Percentiles rank a stretch among this genome's conserved stretches.
Evolutionary conservation across 1,140 invertebrate genomes (phyloP).

Genomic region (Nixonia krombeini): DNA sequence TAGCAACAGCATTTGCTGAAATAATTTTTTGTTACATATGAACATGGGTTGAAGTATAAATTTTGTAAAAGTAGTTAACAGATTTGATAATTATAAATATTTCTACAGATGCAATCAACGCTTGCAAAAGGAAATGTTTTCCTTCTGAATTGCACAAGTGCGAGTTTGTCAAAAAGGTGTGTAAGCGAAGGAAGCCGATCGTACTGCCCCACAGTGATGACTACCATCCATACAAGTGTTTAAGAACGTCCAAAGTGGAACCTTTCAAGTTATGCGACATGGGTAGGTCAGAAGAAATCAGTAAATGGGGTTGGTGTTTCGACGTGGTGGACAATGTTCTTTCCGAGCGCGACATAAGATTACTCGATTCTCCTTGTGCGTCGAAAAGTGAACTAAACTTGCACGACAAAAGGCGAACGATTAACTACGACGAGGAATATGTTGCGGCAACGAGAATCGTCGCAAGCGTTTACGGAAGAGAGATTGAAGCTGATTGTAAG

Average conservation of each 20-base stretch:
- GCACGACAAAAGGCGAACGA: not conserved
- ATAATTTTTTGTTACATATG: no score
- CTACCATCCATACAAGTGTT: not conserved
- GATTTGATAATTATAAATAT: no score
- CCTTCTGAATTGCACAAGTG: no score
- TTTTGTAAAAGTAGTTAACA: no score
- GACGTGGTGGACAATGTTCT: conserved; percentile 16
- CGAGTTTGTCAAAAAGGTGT: not conserved
- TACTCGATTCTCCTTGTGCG: not conserved
- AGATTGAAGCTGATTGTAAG: not conserved
- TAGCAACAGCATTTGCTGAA: no score
- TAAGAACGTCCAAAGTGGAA: not conserved
- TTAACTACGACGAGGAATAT: not conserved
- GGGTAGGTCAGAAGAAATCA: conserved; percentile 18
- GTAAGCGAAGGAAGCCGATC: not conserved
- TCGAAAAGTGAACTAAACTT: not conserved
- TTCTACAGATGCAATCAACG: no score
- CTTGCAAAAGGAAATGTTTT: no score
- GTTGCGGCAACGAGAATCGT: not conserved
- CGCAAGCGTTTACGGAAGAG: no score
- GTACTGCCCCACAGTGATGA: not conserved
- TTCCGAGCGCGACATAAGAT: not conserved
- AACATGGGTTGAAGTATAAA: no score
- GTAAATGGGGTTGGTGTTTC: conserved; percentile 33
- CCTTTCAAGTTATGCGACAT: conserved; percentile 19